Base-by-base conservation (phyloP, 2,113 vertebrate species). In the Lasiurus cinereus region DNA sequence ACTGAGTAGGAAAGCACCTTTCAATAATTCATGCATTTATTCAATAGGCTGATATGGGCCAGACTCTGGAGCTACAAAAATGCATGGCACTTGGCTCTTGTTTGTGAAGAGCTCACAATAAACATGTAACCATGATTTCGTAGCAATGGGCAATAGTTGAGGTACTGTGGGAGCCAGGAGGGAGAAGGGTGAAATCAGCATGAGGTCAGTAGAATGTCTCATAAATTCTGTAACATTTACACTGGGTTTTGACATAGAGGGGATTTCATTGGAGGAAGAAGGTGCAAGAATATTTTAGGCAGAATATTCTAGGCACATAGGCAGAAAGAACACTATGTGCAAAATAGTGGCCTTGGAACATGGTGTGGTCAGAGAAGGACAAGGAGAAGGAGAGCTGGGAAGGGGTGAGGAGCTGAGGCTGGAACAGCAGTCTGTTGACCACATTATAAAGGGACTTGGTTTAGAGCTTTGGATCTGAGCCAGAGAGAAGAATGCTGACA, bases 381-480 rank as follows among this genome's bases (percentile, higher is more conserved):
- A 43, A 33, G 12, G 19, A 16, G 52, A 76, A 66, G 64, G 39
- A 21, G 54, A n/a, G 3, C 21, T 43, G 48, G 19, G 15, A 64
- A 52, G 16, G 29, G 31, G 18, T 2, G 8, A 70, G 33, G 6
- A 15, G 14, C 5, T 1, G n/a, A 46, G 50, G 8, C 21, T 64
- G 11, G 43, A 6, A n/a, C 0, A 12, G 39, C 31, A 62, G 31
- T 59, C 54, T 22, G 62, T 29, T 31, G 70, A 52, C 54, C 13
- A 29, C 24, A 10, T 78, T 52, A 12, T 5, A 18, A 39, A 70
- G 29, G 64, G 24, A 4, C 36, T 56, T 29, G 33, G 24, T 73
- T 79, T 86, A 31, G 29, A 31, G 36, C 6, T 87, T 95, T 73
- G 48, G 64, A 78, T 94, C n/a, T 66, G 76, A 77, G 31, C 27